A percentile compares a stretch with the other conserved stretches of the same genome.
Evolutionary conservation across 2,797 vertebrate genomes (phyloP).

Genomic region (Oreortyx pictus): DNA sequence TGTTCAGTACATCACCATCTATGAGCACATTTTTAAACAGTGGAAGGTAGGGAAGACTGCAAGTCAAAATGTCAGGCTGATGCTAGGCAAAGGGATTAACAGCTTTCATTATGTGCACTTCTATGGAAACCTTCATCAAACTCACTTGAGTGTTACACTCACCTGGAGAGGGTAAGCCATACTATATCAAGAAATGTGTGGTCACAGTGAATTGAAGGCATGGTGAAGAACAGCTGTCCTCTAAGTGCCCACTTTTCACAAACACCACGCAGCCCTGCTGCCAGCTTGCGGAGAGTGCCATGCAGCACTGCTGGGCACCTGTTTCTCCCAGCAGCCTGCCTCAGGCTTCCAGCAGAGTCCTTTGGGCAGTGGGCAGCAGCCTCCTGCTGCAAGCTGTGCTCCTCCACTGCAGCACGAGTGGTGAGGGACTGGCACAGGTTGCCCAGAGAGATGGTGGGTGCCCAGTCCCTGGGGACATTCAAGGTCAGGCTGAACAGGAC

Average conservation of each 20-base stretch:
- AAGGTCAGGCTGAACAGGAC: too few species aligned
- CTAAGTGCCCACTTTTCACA: neutral
- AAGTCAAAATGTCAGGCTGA: neutral
- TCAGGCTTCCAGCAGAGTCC: neutral
- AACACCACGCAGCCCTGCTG: neutral
- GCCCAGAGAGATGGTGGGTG: too few species aligned
- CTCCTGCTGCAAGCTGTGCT: rapidly evolving
- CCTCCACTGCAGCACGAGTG: rapidly evolving
- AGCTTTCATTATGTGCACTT: neutral
- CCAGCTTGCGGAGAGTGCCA: rapidly evolving
- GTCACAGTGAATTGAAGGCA: neutral
- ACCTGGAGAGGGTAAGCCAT: neutral
- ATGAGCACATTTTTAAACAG: neutral
- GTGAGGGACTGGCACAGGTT: too few species aligned
- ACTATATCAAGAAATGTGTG: neutral
- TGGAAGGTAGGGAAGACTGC: neutral
- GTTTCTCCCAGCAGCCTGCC: neutral
- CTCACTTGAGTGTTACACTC: neutral
- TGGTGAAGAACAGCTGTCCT: neutral
- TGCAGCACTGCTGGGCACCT: rapidly evolving
- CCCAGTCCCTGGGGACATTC: too few species aligned
- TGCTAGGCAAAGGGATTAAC: neutral
- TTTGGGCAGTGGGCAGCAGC: neutral
- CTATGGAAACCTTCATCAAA: neutral
- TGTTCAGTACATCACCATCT: neutral